Percentiles rank a stretch among this genome's conserved stretches.
phyloP scores from a whole-genome alignment of 2,113 vertebrate species.

The Pachypanchax playfairii region DNA sequence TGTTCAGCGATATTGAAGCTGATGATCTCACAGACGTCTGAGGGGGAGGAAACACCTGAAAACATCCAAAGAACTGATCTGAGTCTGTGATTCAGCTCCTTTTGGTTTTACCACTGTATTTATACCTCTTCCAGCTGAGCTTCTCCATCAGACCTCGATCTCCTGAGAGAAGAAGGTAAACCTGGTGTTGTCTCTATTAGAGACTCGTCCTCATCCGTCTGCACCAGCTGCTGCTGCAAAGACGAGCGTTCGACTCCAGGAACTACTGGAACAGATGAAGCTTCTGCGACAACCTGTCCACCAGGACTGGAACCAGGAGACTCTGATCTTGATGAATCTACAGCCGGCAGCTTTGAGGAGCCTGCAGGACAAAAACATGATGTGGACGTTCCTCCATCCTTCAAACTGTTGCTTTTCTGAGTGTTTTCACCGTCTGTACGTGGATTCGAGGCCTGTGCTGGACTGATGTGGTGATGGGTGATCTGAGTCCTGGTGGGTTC shows the following conservation, averaged over 20 bases:
- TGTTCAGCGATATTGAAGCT: constrained; percentile 70
- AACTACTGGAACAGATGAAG: background rate
- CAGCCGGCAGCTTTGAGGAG: background rate
- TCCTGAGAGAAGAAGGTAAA: constrained; percentile 22
- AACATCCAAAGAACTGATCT: background rate
- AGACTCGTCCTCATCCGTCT: background rate
- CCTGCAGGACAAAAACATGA: constrained; percentile 32
- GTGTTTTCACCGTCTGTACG: background rate
- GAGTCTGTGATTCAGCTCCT: background rate
- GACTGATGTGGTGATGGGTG: constrained; percentile 6
- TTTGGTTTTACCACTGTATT: too few relatives aligned
- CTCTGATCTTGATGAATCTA: too few relatives aligned
- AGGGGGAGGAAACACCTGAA: constrained; percentile 14
- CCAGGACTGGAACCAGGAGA: background rate
- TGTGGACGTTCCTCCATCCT: constrained; percentile 5
- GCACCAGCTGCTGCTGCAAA: background rate
- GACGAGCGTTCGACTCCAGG: background rate
- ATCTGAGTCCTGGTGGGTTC: constrained; percentile 1
- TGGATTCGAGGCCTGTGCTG: background rate
- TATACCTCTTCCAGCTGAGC: constrained; percentile 40
- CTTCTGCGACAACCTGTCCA: background rate
- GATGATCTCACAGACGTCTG: constrained; percentile 36
- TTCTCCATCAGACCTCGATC: constrained; percentile 41
- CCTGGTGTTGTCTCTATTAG: background rate
- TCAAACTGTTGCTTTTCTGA: constrained; percentile 19